Percentiles rank a stretch among this genome's conserved stretches.
Conservation (phyloP, 2,113 vertebrate species). For the Corapipo altera region DNA sequence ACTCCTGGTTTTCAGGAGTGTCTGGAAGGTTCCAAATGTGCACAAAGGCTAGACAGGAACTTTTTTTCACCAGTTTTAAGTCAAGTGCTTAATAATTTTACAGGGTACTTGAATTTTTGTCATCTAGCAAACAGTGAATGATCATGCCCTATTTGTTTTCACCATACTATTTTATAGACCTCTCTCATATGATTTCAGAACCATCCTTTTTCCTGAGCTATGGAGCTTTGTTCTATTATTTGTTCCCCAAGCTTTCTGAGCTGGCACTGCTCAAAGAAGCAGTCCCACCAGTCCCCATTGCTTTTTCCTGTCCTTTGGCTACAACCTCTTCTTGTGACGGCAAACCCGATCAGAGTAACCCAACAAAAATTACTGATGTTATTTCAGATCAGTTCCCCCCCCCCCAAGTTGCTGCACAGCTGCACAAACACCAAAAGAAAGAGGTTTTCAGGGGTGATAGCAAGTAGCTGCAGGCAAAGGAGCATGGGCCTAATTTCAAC, state of each 20-base stretch:
- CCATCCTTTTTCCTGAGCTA: neutral
- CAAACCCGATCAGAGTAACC: neutral
- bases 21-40: neutral
- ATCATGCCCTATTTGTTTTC: neutral
- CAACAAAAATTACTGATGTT: neutral
- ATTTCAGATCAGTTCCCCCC: neutral
- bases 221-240: neutral
- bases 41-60: neutral
- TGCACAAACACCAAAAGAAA: neutral
- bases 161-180: neutral
- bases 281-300: neutral
- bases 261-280: neutral
- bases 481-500: neutral
- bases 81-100: neutral
- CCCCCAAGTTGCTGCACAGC: neutral
- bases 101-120: neutral
- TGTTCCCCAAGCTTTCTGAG: neutral
- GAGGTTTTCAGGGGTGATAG: neutral
- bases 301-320: neutral
- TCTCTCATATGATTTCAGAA: neutral
- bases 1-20: neutral
- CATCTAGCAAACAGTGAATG: neutral
- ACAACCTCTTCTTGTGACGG: rapidly evolving
- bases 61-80: neutral
- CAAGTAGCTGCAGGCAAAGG: rapidly evolving